Base-by-base conservation (phyloP, 2,113 vertebrate genomes). In the Amphilophus citrinellus region DNA sequence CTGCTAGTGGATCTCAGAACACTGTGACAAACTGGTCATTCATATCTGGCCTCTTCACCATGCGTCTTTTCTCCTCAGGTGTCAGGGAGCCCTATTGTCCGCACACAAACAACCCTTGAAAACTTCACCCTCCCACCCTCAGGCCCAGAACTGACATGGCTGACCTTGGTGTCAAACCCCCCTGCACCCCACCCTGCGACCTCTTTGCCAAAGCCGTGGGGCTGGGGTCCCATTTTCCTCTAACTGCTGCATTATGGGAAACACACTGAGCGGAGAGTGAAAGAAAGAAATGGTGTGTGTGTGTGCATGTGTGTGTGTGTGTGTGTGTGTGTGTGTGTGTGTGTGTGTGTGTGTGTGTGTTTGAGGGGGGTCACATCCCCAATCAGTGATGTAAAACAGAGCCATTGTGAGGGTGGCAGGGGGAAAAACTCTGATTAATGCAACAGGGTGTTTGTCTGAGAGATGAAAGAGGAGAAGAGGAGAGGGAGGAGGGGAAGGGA, bases 351-450 rank as follows among this genome's bases (percentile, higher is more conserved):
- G 24, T 61, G 47, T 30, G 53, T 14, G 13, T 20, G 35, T 17
- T 59, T 35, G 42, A 5, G 63, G 58, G 79, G 78, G 76, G 85
- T 83, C 80, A 80, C 18, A 87, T 91, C 89, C 77, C 91, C 84
- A 91, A 93, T 94, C 92, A 93, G 89, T 95, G 94, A 96, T 94
- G 90, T 93, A 94, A 95, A 95, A 91, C 95, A 96, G 95, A 94
- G 32, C 88, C 90, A 92, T 94, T 96, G 93, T 95, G 84, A 93
- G 61, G 65, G 84, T 90, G 93, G 89, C 83, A 60, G 75, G 89
- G 47, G 84, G 11, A 59, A 86, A 89, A 86, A 61, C 20, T 79
- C 91, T 94, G 93, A 95, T 94, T 95, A 94, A 95, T 93, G 91
- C 93, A 93, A 87, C 56, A 7, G 89, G 87, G 86, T 92, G 92